A percentile compares a stretch with the other conserved stretches of the same genome.
Conservation (phyloP, 2,113 vertebrate genomes). For the Lethenteron reissneri region DNA sequence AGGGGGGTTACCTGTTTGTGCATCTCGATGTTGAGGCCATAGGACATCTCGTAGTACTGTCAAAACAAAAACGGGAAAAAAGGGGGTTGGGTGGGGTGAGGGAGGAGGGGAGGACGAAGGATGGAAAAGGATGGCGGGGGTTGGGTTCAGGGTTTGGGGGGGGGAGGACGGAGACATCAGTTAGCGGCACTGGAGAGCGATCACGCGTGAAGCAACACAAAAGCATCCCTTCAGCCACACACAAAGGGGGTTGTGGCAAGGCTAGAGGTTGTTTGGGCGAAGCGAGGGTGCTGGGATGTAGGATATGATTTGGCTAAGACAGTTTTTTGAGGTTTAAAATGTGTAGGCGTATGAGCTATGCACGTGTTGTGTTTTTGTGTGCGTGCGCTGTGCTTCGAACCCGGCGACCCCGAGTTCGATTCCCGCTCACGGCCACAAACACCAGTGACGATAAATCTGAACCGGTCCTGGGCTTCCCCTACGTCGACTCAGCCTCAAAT, state of each 20-base stretch:
- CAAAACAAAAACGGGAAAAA: constrained; percentile 13
- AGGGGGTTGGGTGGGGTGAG: background rate
- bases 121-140: no score
- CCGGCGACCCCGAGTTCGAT: background rate
- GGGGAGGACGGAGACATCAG: background rate
- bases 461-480: no score
- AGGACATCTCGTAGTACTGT: constrained; percentile 97
- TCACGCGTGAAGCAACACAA: constrained; percentile 6
- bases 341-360: background rate
- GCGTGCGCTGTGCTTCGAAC: background rate
- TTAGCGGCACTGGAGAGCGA: background rate
- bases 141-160: no score
- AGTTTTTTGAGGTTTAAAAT: background rate
- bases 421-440: background rate
- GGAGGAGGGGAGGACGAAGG: background rate
- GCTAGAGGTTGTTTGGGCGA: background rate
- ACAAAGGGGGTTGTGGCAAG: constrained; percentile 3
- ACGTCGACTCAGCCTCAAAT: no score
- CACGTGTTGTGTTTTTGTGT: background rate
- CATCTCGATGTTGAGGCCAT: constrained; percentile 95
- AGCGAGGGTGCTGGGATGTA: background rate
- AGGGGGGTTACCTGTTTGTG: constrained; percentile 71
- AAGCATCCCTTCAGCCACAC: background rate
- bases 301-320: background rate
- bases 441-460: background rate